Base-by-base conservation (phyloP, 2,888 invertebrate species). In the Globia sparganii region DNA sequence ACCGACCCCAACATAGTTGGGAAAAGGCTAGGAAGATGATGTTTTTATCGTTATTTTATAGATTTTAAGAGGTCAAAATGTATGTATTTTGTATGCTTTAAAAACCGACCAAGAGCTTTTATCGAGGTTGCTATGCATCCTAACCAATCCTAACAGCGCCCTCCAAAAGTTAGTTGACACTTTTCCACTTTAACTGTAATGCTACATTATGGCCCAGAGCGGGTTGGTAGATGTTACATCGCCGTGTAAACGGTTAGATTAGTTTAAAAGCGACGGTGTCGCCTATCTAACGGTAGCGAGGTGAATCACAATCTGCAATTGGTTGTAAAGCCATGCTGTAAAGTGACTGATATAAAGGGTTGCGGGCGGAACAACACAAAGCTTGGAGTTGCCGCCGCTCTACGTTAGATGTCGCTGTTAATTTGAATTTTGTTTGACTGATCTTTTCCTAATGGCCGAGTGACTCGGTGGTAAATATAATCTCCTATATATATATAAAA, bases 351-450 rank as follows among this genome's bases (percentile, higher is more conserved):
- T 21, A 49, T 18, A 25, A n/a, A 40, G 21, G n/a, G 18, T 37
- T n/a, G 11, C 15, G n/a, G 1, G 11, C 28, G 18, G 18, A 56
- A 61, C 6, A 62, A n/a, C 6, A 8, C 18, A 28, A 4, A 61
- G n/a, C 18, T 64, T 34, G 6, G 28, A 37, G 40, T 28, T 75
- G 31, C 34, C 15, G 1, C n/a, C 25, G 4, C 59, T 59, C 46
- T 49, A 9, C 59, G 82, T 8, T 61, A 80, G 80, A 81, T 80
- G 82, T 65, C 82, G 34, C 77, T 76, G 59, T 11, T 21, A 37
- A 18, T 18, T 18, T 18, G 21, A 64, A 56, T 46, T 15, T 1
- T 71, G n/a, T 53, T 9, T 68, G 21, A 13, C 1, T 46, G 0
- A 15, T 5, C 4, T 46, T 28, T 34, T 4, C 3, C 8, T 4